Evolutionary conservation across 1,140 invertebrate species (phyloP).

Genomic region (Halictus rubicundus): DNA sequence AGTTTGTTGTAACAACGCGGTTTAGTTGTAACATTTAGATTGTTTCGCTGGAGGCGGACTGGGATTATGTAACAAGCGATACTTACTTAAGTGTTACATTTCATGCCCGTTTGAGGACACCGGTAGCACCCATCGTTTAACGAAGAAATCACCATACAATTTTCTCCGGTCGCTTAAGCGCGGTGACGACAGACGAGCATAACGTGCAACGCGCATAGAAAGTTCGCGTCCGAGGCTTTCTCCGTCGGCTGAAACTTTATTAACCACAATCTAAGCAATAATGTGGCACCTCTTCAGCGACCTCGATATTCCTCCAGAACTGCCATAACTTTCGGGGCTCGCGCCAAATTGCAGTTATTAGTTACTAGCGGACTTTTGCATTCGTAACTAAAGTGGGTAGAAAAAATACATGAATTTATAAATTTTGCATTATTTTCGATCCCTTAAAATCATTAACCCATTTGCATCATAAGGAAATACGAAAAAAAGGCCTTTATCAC

Average conservation of each 20-base stretch:
- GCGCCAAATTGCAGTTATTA: no score
- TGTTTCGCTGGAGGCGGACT: no score
- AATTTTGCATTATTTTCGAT: no score
- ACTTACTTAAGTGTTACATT: constrained; percentile 18
- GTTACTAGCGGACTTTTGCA: no score
- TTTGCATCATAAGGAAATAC: no score
- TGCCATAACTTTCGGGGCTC: no score
- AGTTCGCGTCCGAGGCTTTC: constrained; percentile 28
- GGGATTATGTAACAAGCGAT: not conserved
- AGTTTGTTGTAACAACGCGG: no score
- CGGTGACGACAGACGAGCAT: constrained; percentile 46
- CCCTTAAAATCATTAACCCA: no score
- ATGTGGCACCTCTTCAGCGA: not conserved
- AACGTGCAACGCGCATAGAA: constrained; percentile 11
- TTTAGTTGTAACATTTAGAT: no score
- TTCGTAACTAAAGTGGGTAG: no score
- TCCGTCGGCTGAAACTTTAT: not conserved
- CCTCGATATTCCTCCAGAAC: not conserved
- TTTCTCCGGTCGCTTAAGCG: constrained; percentile 62
- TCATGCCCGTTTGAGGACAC: not conserved
- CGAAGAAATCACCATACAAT: constrained; percentile 47
- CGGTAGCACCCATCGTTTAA: constrained; percentile 40
- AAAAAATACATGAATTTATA: no score
- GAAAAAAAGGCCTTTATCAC: no score
- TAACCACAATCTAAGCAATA: constrained; percentile 12